A percentile compares a stretch with the other conserved stretches of the same genome.
These are phyloP conservation scores for Caloenas nicobarica DNA, from an alignment of 2,113 vertebrate species.

Conservation along the genomic window DNA sequence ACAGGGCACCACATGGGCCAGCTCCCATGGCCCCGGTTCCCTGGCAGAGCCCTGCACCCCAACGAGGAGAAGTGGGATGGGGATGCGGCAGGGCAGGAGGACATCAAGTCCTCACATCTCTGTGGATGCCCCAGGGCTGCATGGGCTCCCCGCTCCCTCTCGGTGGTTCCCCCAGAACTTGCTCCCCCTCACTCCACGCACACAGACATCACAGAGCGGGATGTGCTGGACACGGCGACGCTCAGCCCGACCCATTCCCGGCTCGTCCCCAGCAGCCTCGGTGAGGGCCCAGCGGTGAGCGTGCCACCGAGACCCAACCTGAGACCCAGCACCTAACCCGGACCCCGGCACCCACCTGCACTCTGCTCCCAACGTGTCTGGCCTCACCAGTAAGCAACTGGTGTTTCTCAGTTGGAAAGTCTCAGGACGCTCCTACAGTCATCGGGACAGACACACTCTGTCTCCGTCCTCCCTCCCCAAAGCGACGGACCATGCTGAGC, in stretches of 20 bases:
- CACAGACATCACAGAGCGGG: not conserved
- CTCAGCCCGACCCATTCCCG: constrained; percentile 67
- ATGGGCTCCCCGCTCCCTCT: not conserved
- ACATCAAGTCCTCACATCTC: not conserved
- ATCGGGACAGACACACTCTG: fast-evolving
- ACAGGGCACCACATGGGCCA: fast-evolving
- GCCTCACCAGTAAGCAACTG: not conserved
- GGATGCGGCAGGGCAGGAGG: not conserved
- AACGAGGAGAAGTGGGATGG: not conserved
- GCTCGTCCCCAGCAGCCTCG: constrained; percentile 70
- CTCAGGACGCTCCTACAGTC: not conserved
- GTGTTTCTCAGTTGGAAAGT: not conserved
- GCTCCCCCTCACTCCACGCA: fast-evolving
- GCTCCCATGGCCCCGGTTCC: not conserved
- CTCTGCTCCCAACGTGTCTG: not conserved
- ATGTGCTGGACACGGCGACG: constrained; percentile 67
- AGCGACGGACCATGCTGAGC: not conserved
- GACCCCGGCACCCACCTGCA: fast-evolving
- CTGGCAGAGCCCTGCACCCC: not conserved
- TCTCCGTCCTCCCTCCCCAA: not conserved
- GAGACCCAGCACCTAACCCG: not conserved
- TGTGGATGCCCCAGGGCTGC: fast-evolving
- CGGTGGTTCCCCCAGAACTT: too few relatives aligned
- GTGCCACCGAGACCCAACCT: not conserved
- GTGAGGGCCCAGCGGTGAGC: not conserved